Base-by-base conservation (phyloP, 2,888 invertebrate genomes). In the Plagiodera versicolora region DNA sequence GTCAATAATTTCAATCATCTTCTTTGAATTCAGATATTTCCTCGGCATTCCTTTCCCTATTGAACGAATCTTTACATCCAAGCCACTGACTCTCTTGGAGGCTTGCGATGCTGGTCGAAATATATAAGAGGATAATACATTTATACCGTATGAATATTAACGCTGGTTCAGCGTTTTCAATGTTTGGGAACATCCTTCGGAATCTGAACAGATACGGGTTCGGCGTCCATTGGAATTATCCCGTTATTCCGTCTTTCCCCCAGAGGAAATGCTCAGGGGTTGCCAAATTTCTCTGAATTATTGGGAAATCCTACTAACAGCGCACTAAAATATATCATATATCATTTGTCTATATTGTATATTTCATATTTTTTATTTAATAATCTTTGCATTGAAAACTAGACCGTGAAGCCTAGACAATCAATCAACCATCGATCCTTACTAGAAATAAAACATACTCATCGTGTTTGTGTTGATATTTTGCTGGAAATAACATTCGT, bases 131-230 rank as follows among this genome's bases (percentile, higher is more conserved):
- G 63, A 72, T 74, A 72, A 70, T 24, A 24, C 24, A 74, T 75
- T 71, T 72, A 73, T 72, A 74, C 73, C 73, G 71, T 74, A 75
- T 77, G 76, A 77, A 78, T 78, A 77, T 78, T 77, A 77, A 76
- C 73, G 76, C 74, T 55, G 64, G 71, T 75, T 77, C 77, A 77
- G 77, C 77, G 74, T 76, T 77, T 76, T 76, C 72, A 73, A 72
- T 74, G 75, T 77, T 74, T 74, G 72, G 68, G 73, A 75, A 75
- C 75, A 75, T 77, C 74, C 73, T 75, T 71, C 71, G 63, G 67
- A 65, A 30, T 49, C 58, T 66, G 68, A 14, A 30, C 20, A 14
- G 18, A n/a, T n/a, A 44, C 5, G 70, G 72, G 73, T 73, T 73
- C 75, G 72, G 75, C 75, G 70, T 74, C 72, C 73, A 75, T 75